Percentiles rank a stretch among this genome's conserved stretches.
These are phyloP conservation scores for Phragmatobia fuliginosa DNA, from an alignment of 2,888 invertebrate species.

Conservation along the genomic window DNA sequence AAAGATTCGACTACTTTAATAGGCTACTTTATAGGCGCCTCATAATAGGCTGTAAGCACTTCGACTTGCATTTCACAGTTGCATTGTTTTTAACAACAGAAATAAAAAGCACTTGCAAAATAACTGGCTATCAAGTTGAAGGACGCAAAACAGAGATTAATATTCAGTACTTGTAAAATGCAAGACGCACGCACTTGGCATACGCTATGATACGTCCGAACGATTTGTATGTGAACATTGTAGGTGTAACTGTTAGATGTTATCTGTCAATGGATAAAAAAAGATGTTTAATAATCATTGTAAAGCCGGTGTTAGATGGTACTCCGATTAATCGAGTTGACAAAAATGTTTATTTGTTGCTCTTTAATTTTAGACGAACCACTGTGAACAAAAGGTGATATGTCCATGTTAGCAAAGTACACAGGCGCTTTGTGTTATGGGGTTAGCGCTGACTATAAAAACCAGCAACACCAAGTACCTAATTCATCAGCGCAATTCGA, in stretches of 20 bases:
- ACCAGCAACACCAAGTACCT: too few relatives aligned
- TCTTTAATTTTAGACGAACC: too few relatives aligned
- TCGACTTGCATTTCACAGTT: background rate
- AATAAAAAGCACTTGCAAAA: conserved; percentile 6
- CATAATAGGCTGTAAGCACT: background rate
- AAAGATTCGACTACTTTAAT: background rate
- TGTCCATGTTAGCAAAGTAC: too few relatives aligned
- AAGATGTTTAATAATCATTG: background rate
- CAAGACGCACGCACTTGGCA: conserved; percentile 52
- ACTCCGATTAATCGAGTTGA: background rate
- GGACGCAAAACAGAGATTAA: conserved; percentile 34
- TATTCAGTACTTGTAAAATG: conserved; percentile 54
- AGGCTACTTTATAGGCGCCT: background rate
- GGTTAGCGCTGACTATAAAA: background rate
- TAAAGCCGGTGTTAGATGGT: background rate
- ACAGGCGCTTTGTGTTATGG: background rate
- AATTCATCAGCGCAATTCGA: too few relatives aligned
- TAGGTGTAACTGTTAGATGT: conserved; percentile 34
- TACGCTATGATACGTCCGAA: conserved; percentile 41
- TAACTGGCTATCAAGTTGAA: conserved; percentile 40
- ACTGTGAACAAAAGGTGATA: too few relatives aligned
- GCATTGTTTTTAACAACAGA: conserved; percentile 7
- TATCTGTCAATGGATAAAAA: conserved; percentile 25
- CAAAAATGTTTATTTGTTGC: background rate
- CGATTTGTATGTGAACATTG: conserved; percentile 20